Evolutionary conservation across 2,888 invertebrate genomes (phyloP), one percentile per base, ranked within the genome.

Genomic region (Bellardia bayeri): DNA sequence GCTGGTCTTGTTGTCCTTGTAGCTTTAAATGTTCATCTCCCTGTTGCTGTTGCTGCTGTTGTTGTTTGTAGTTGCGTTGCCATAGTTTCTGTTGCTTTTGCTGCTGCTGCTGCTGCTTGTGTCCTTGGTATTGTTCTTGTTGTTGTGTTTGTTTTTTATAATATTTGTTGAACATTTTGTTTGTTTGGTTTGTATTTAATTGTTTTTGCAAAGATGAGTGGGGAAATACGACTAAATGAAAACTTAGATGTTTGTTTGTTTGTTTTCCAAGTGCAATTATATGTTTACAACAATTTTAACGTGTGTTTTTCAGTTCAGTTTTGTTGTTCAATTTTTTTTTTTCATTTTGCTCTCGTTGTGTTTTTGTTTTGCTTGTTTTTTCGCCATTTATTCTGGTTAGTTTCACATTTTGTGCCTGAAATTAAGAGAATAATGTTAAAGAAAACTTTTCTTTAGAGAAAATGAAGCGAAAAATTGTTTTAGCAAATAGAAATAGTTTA

Each of bases 121-220:
- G 74, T 42, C 33, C 7, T 54, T 72, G 63, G 49, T 64, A 37
- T 45, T 74, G 74, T 14, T 83, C 61, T 63, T 84, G 56, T 63
- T 75, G 75, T 61, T 86, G 74, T 81, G 23, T 23, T 23, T 63
- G 82, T 61, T 79, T 72, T 82, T 66, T 54, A 30, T 69, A 64
- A 75, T 74, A 68, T 80, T 72, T 72, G 45, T 84, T 81, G 81
- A 84, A 72, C 87, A 87, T 87, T 87, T 87, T 87, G 75, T 78
- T 81, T 71, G 51, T 79, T 80, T 23, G 64, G 30, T 66, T 83
- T 56, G 11, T 78, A 72, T 51, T 84, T 72, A 84, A 78, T 72
- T 79, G 78, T 78, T 84, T 78, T 84, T 72, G 54, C 66, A 72
- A 63, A 42, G 42, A 6, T 40, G n/a, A 5, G 56, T 16, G 23